Percentiles rank a stretch among this genome's conserved stretches.
phyloP scores from a whole-genome alignment of 1,140 invertebrate species.

The Drosophila truncata region DNA sequence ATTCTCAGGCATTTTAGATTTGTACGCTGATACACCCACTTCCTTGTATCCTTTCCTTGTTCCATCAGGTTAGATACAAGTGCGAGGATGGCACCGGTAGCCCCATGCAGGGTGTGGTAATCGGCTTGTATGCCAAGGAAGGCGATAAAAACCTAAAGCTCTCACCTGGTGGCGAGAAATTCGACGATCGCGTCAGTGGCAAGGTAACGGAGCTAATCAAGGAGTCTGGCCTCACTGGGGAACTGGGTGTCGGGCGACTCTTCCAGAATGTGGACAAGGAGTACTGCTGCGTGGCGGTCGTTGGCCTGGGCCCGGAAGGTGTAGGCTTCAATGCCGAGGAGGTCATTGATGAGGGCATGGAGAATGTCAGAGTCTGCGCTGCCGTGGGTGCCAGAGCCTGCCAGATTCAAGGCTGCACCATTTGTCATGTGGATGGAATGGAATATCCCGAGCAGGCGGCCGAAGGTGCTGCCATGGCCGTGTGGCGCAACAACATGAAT shows the following conservation, averaged over 20 bases:
- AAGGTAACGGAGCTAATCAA: constrained; percentile 67
- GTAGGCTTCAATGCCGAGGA: constrained; percentile 88
- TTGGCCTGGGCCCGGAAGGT: constrained; percentile 89
- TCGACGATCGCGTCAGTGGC: constrained; percentile 72
- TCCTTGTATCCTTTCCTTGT: background rate
- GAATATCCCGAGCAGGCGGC: constrained; percentile 91
- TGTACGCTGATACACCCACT: background rate
- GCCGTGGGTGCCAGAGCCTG: constrained; percentile 87
- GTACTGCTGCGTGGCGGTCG: constrained; percentile 88
- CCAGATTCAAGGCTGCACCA: constrained; percentile 86
- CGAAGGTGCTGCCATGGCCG: constrained; percentile 89
- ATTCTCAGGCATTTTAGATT: background rate
- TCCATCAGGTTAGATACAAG: constrained; percentile 32
- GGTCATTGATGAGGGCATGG: constrained; percentile 88
- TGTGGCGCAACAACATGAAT: constrained; percentile 89
- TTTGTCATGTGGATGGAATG: constrained; percentile 90
- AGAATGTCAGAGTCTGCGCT: constrained; percentile 85
- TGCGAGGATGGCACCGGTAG: constrained; percentile 14
- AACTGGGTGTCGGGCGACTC: constrained; percentile 86
- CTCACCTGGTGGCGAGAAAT: constrained; percentile 62
- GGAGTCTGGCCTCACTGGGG: constrained; percentile 59
- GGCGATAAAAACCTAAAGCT: constrained; percentile 87
- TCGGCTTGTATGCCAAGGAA: constrained; percentile 80
- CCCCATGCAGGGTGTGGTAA: constrained; percentile 36
- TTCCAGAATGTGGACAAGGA: constrained; percentile 88